Percentiles rank a stretch among this genome's conserved stretches.
Evolutionary conservation across 2,797 vertebrate genomes (phyloP).

Genomic region (Chelidonichthys spinosus): DNA sequence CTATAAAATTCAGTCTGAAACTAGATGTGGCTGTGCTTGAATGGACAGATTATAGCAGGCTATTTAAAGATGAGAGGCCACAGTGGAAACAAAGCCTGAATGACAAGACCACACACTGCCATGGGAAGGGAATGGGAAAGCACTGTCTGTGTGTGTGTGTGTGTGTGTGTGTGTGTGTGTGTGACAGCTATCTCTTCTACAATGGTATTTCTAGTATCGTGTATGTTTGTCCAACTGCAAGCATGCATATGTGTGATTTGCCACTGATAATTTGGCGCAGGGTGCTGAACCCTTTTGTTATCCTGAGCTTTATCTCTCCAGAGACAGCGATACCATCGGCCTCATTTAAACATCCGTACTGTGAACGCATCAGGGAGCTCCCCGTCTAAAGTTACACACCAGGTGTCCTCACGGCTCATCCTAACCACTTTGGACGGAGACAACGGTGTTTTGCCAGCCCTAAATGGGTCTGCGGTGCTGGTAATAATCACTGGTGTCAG

Average conservation of each 20-base stretch:
- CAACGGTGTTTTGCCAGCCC: slow-evolving; percentile 35
- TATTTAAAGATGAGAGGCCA: slow-evolving; percentile 74
- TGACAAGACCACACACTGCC: slow-evolving; percentile 74
- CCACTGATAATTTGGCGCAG: slow-evolving; percentile 45
- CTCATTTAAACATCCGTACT: slow-evolving; percentile 47
- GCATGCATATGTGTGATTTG: slow-evolving; percentile 51
- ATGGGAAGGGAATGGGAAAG: slow-evolving; percentile 33
- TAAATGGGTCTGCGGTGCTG: slow-evolving; percentile 40
- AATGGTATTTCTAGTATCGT: background rate
- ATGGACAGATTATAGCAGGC: slow-evolving; percentile 61
- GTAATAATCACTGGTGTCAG: slow-evolving; percentile 59
- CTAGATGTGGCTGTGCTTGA: slow-evolving; percentile 54
- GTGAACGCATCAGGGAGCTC: slow-evolving; percentile 25
- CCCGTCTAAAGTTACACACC: slow-evolving; percentile 31
- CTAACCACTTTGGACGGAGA: slow-evolving; percentile 36
- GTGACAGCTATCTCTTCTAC: slow-evolving; percentile 13
- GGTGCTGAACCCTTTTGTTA: slow-evolving; percentile 38
- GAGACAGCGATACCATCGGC: slow-evolving; percentile 54
- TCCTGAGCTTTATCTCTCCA: slow-evolving; percentile 36
- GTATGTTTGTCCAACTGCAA: slow-evolving; percentile 31
- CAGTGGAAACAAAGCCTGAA: slow-evolving; percentile 65
- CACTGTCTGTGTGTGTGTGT: background rate
- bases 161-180: slow-evolving; percentile 4
- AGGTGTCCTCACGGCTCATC: slow-evolving; percentile 53
- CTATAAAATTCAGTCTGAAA: slow-evolving; percentile 46